Percentiles rank a stretch among this genome's conserved stretches.
Evolutionary conservation across 2,888 invertebrate genomes (phyloP).

Genomic region (Hoplodrina blanda): DNA sequence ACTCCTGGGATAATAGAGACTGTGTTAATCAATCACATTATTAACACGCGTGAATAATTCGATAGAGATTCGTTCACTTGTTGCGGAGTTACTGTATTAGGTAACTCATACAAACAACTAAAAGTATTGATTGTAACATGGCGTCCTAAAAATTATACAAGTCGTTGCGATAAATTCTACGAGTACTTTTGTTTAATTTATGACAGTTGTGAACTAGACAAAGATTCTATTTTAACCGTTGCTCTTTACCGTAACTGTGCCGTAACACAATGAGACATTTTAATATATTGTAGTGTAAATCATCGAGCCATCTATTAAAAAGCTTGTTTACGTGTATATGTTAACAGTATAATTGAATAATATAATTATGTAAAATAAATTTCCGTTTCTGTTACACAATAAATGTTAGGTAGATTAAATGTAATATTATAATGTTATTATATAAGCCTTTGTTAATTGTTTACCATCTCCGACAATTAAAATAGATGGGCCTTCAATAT

Average conservation of each 20-base stretch:
- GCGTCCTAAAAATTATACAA: background rate
- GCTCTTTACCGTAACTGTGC: constrained; percentile 5
- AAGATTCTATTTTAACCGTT: background rate
- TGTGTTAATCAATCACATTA: constrained; percentile 42
- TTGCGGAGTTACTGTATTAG: constrained; percentile 34
- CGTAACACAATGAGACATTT: background rate
- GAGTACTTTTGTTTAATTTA: background rate
- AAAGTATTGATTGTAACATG: constrained; percentile 20
- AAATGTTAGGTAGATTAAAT: constrained; percentile 34
- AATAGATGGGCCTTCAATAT: constrained; percentile 52
- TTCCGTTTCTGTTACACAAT: constrained; percentile 40
- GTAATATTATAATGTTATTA: constrained; percentile 35
- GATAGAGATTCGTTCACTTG: constrained; percentile 28
- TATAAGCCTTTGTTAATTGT: constrained; percentile 55
- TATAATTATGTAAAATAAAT: constrained; percentile 24
- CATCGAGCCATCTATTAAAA: background rate
- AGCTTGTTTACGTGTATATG: background rate
- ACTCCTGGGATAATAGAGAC: constrained; percentile 19
- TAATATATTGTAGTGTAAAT: background rate
- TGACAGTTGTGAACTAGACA: background rate
- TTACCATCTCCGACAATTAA: constrained; percentile 51
- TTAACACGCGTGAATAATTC: constrained; percentile 43
- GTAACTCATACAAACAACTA: constrained; percentile 37
- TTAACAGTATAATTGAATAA: constrained; percentile 3
- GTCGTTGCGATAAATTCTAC: background rate